Percentiles rank a stretch among this genome's conserved stretches.
These are phyloP conservation scores for Lepidonotus clava DNA, from an alignment of 2,888 invertebrate species.

Conservation along the genomic window DNA sequence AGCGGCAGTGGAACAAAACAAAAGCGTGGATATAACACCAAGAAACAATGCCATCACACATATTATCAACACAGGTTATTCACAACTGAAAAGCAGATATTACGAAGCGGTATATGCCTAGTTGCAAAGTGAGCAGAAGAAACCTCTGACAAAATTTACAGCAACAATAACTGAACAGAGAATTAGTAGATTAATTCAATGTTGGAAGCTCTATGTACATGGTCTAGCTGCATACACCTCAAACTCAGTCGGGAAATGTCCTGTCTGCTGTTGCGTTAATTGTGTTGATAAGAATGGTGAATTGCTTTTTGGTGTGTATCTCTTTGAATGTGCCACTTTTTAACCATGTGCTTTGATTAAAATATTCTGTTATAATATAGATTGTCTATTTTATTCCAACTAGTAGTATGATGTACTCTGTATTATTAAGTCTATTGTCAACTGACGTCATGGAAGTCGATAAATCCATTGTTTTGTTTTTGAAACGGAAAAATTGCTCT, in stretches of 20 bases:
- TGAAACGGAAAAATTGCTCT: too few species aligned
- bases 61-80: constrained; percentile 28
- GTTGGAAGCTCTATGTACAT: not conserved
- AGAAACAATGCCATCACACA: constrained; percentile 5
- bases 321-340: not conserved
- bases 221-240: not conserved
- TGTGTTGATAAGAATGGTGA: constrained; percentile 19
- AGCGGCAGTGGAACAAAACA: not conserved
- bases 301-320: not conserved
- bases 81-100: constrained; percentile 15
- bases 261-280: not conserved
- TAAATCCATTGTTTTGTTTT: too few species aligned
- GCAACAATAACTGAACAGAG: not conserved
- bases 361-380: too few species aligned
- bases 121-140: not conserved
- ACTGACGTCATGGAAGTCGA: too few species aligned
- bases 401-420: too few species aligned
- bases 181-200: not conserved
- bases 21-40: constrained; percentile 6
- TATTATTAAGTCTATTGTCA: too few species aligned
- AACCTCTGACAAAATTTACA: not conserved
- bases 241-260: too few species aligned
- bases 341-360: not conserved
- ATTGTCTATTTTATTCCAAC: too few species aligned
- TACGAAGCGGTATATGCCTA: not conserved